Percentiles rank a stretch among this genome's conserved stretches.
These are phyloP conservation scores for Neelides sp. DNA, from an alignment of 1,140 invertebrate species.

Conservation along the genomic window DNA sequence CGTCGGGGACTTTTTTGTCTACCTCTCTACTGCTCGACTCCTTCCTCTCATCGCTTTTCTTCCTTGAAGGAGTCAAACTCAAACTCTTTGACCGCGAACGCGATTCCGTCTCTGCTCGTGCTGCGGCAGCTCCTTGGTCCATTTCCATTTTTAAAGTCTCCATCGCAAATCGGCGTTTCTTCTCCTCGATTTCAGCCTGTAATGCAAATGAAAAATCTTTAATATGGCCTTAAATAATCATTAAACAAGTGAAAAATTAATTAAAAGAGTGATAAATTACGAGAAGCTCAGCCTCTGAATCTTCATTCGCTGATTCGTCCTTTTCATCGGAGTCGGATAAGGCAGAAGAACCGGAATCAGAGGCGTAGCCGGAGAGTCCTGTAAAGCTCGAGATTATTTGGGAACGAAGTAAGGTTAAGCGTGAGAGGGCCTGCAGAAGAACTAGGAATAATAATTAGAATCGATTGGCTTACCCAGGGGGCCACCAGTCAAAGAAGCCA, in stretches of 20 bases:
- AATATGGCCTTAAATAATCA: background rate
- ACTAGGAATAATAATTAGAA: background rate
- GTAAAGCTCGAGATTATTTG: slow-evolving; percentile 1
- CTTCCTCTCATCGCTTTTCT: background rate
- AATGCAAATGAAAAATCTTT: slow-evolving; percentile 10
- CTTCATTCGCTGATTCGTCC: background rate
- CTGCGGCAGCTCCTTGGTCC: background rate
- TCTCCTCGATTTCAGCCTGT: slow-evolving; percentile 23
- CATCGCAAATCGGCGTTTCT: slow-evolving; percentile 15
- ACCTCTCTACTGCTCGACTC: no score
- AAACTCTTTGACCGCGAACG: background rate
- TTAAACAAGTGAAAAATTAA: background rate
- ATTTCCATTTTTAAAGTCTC: background rate
- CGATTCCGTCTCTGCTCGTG: background rate
- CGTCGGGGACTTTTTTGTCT: no score
- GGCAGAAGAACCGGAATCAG: slow-evolving; percentile 1
- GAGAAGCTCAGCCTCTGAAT: slow-evolving; percentile 19
- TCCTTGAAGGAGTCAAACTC: background rate
- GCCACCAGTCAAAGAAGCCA: slow-evolving; percentile 22
- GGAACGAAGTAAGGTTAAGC: background rate
- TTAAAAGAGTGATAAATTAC: slow-evolving; percentile 8
- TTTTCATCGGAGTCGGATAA: slow-evolving; percentile 6
- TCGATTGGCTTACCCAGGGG: slow-evolving; percentile 18
- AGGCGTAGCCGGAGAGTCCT: slow-evolving; percentile 19
- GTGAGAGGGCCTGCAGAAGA: background rate